Evolutionary conservation across 2,888 invertebrate species (phyloP).

Genomic region (Ctenicera cuprea): DNA sequence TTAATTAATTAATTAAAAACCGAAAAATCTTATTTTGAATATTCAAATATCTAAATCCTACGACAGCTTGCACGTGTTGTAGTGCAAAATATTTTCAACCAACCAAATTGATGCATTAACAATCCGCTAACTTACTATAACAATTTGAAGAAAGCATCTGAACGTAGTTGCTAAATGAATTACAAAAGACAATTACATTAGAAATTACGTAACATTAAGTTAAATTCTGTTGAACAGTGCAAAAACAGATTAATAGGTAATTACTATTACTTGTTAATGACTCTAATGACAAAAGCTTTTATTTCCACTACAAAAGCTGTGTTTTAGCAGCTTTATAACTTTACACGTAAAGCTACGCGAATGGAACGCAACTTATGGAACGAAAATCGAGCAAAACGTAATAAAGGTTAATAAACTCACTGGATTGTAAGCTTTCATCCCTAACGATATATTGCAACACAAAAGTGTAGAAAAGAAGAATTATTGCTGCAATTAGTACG

Average conservation of each 20-base stretch:
- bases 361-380: neutral
- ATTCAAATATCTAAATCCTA: too few relatives aligned
- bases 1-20: too few relatives aligned
- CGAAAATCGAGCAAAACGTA: constrained; percentile 23
- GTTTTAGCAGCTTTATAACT: constrained; percentile 11
- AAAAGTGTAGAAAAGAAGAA: too few relatives aligned
- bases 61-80: too few relatives aligned
- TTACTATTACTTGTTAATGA: neutral
- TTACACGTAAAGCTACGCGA: constrained; percentile 21
- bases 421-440: constrained; percentile 1
- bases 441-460: too few relatives aligned
- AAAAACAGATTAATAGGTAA: neutral
- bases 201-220: neutral
- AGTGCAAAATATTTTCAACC: too few relatives aligned
- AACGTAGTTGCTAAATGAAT: neutral
- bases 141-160: too few relatives aligned
- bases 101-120: too few relatives aligned
- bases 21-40: too few relatives aligned
- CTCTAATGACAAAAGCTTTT: neutral
- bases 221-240: neutral
- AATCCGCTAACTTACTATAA: too few relatives aligned
- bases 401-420: constrained; percentile 17
- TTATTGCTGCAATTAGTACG: too few relatives aligned
- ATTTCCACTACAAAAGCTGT: constrained; percentile 6
- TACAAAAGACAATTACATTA: neutral